phyloP scores from a whole-genome alignment of 2,888 invertebrate genomes.

The Allacma fusca region DNA sequence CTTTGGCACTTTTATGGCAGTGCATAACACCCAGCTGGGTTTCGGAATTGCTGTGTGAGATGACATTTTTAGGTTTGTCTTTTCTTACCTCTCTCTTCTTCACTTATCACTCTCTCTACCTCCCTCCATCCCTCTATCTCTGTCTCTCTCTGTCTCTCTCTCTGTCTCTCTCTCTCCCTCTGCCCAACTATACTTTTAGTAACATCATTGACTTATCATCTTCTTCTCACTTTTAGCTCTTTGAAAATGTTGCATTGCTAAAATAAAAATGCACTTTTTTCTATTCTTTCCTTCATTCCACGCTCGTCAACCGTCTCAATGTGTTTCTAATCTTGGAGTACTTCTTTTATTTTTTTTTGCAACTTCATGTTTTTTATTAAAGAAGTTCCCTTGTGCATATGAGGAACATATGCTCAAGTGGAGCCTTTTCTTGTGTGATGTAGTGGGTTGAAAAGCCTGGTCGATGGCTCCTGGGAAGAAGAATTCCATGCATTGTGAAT shows the following conservation, averaged over 20 bases:
- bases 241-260: neutral
- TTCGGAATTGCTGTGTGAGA: neutral
- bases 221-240: neutral
- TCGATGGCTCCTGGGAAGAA: too few species aligned
- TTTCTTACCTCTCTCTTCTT: neutral
- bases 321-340: neutral
- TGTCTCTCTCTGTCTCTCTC: neutral
- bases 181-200: too few species aligned
- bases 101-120: neutral
- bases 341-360: neutral
- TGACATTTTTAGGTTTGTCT: constrained; percentile 13
- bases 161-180: neutral
- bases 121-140: neutral
- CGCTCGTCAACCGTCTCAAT: neutral
- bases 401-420: neutral
- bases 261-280: constrained; percentile 1
- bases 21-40: neutral
- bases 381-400: neutral
- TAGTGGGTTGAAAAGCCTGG: neutral
- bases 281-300: neutral
- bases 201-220: constrained; percentile 12
- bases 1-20: constrained; percentile 4
- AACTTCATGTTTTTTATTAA: neutral
- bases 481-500: too few species aligned
- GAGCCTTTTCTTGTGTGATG: neutral